Conservation (phyloP, 2,113 vertebrate genomes). For the Anser brachyrhynchus region DNA sequence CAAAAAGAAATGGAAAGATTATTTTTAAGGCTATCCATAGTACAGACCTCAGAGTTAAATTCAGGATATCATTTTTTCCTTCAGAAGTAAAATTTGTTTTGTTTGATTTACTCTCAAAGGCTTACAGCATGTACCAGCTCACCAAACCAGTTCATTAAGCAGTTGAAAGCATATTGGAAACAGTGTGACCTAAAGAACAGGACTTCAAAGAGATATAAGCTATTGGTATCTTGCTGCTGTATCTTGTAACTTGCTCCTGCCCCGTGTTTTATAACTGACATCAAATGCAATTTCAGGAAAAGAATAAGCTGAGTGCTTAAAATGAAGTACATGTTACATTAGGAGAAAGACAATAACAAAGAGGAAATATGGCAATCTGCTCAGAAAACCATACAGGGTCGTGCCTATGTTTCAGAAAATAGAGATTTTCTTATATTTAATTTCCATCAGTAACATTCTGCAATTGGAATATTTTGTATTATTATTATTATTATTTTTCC, state of each 20-base stretch:
- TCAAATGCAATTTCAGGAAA: not conserved
- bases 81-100: constrained; percentile 41
- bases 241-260: not conserved
- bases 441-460: not conserved
- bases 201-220: not conserved
- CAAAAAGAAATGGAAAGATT: constrained; percentile 1
- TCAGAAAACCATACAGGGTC: not conserved
- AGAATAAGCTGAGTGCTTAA: not conserved
- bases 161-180: constrained; percentile 34
- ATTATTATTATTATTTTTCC: not conserved
- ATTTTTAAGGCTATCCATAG: constrained; percentile 1
- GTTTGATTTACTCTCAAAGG: constrained; percentile 1
- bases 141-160: not conserved
- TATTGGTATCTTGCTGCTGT: not conserved
- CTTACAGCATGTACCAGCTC: not conserved
- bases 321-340: not conserved
- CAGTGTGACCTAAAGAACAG: not conserved
- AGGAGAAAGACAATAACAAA: not conserved
- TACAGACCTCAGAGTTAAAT: constrained; percentile 15
- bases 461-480: not conserved
- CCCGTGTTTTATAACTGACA: not conserved
- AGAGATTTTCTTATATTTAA: not conserved
- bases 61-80: not conserved
- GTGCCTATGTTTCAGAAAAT: not conserved
- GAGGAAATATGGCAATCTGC: not conserved